Percentiles rank a stretch among this genome's conserved stretches.
Conservation (phyloP, 2,888 invertebrate genomes). For the Lithodes maja region DNA sequence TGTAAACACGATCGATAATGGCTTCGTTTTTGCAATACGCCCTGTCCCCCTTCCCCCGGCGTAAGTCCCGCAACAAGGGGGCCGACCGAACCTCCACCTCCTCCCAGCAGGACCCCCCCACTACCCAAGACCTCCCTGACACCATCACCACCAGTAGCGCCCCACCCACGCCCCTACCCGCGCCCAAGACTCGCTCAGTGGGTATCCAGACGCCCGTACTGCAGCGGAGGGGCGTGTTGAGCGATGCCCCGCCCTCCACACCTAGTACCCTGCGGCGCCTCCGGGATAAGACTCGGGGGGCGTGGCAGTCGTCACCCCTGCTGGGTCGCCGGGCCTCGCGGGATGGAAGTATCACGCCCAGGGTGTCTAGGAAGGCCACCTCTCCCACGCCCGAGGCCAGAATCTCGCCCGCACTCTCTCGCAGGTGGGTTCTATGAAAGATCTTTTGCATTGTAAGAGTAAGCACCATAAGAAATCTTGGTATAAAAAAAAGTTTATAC, state of each 20-base stretch:
- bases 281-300: constrained; percentile 38
- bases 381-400: constrained; percentile 27
- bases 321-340: constrained; percentile 41
- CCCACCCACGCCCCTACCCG: constrained; percentile 26
- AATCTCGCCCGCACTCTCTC: constrained; percentile 32
- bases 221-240: constrained; percentile 41
- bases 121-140: too few relatives aligned
- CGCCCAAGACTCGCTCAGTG: constrained; percentile 64
- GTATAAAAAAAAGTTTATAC: too few relatives aligned
- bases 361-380: constrained; percentile 20
- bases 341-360: constrained; percentile 48
- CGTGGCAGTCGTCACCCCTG: constrained; percentile 45
- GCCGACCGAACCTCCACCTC: constrained; percentile 31
- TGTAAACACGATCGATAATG: neutral
- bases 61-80: constrained; percentile 16
- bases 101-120: neutral
- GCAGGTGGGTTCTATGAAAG: constrained; percentile 20
- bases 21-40: constrained; percentile 58
- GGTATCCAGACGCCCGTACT: constrained; percentile 67
- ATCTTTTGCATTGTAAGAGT: too few relatives aligned
- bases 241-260: constrained; percentile 33
- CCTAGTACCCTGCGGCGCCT: constrained; percentile 39
- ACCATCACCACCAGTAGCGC: constrained; percentile 13
- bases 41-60: constrained; percentile 53
- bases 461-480: too few relatives aligned